Evolutionary conservation across 2,888 invertebrate genomes (phyloP).

Genomic region (Torymus tubicola): DNA sequence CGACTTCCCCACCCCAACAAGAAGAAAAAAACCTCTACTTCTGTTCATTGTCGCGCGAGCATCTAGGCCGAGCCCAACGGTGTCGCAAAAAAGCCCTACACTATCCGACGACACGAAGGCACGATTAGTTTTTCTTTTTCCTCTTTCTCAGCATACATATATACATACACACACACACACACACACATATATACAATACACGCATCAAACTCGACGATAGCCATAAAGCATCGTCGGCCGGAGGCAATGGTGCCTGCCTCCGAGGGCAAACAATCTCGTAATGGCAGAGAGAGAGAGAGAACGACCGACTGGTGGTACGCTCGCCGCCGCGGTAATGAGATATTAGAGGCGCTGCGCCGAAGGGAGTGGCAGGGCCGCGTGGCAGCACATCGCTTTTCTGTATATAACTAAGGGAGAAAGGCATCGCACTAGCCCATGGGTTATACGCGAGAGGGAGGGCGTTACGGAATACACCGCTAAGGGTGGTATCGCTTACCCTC

Average conservation of each 20-base stretch:
- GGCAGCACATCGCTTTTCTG: too few species aligned
- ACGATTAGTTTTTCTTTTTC: conserved; percentile 23
- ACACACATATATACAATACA: too few species aligned
- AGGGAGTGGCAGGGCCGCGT: conserved; percentile 71
- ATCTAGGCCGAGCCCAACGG: background rate
- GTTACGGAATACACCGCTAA: conserved; percentile 69
- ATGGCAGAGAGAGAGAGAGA: conserved; percentile 67
- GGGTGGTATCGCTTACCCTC: conserved; percentile 74
- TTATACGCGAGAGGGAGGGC: conserved; percentile 56
- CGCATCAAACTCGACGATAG: background rate
- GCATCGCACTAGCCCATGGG: too few species aligned
- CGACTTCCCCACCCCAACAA: background rate
- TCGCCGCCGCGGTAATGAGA: conserved; percentile 74
- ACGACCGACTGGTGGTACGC: conserved; percentile 72
- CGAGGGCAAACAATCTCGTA: conserved; percentile 75
- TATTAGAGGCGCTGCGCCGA: conserved; percentile 73
- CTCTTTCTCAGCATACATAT: background rate
- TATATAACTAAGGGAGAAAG: too few species aligned
- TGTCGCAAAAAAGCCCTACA: background rate
- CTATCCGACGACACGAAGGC: background rate
- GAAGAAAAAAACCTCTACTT: background rate
- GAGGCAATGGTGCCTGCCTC: conserved; percentile 61
- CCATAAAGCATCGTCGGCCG: conserved; percentile 56
- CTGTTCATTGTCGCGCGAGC: background rate
- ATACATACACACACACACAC: too few species aligned